Conservation (phyloP, 1,140 invertebrate species). For the Eueides isabella region DNA sequence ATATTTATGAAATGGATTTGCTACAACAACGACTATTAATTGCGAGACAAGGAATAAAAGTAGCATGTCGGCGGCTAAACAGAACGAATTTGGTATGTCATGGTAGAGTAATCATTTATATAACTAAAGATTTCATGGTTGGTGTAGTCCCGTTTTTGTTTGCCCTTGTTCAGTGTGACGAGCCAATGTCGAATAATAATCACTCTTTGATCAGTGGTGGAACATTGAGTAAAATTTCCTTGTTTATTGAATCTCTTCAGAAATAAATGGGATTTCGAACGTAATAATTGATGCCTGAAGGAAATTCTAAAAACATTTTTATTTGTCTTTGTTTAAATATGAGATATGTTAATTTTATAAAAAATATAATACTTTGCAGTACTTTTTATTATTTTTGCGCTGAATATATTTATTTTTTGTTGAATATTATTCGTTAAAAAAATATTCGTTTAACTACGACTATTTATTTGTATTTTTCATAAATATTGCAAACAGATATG, state of each 20-base stretch:
- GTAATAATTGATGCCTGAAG: neutral
- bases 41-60: slow-evolving; percentile 51
- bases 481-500: too few relatives aligned
- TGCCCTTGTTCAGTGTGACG: slow-evolving; percentile 59
- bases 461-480: too few relatives aligned
- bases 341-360: neutral
- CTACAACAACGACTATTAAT: slow-evolving; percentile 43
- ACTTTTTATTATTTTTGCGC: too few relatives aligned
- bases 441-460: too few relatives aligned
- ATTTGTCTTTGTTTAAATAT: neutral
- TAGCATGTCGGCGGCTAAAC: slow-evolving; percentile 58
- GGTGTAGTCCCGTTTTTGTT: slow-evolving; percentile 61
- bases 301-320: neutral
- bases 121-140: slow-evolving; percentile 66
- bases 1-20: slow-evolving; percentile 71
- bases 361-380: too few relatives aligned
- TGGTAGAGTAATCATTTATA: slow-evolving; percentile 72
- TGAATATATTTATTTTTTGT: too few relatives aligned
- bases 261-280: neutral
- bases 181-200: slow-evolving; percentile 57
- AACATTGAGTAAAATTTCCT: slow-evolving; percentile 50
- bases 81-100: slow-evolving; percentile 55
- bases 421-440: too few relatives aligned
- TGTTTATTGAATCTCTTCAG: slow-evolving; percentile 37
- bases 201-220: slow-evolving; percentile 46